phyloP scores from a whole-genome alignment of 2,888 invertebrate species.

The Drosophila dives region DNA sequence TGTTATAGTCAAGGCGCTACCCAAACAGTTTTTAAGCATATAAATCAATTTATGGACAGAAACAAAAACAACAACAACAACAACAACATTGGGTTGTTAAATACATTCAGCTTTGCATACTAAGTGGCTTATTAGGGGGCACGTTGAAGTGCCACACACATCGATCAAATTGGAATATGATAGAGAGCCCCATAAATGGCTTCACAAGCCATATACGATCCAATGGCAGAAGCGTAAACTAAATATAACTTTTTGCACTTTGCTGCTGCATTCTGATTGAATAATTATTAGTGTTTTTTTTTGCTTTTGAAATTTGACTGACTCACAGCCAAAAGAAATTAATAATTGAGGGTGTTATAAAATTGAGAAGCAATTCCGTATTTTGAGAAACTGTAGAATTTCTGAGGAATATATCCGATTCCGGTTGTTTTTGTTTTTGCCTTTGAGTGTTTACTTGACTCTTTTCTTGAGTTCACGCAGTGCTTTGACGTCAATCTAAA shows the following conservation, averaged over 20 bases:
- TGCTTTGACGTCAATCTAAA: constrained; percentile 39
- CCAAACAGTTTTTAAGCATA: constrained; percentile 37
- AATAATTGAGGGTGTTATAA: not conserved
- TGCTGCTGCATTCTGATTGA: constrained; percentile 66
- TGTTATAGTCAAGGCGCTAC: constrained; percentile 39
- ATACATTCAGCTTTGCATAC: constrained; percentile 63
- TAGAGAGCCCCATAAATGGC: constrained; percentile 55
- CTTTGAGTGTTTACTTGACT: constrained; percentile 9
- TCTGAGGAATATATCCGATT: not conserved
- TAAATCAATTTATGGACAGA: constrained; percentile 52
- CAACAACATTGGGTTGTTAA: constrained; percentile 40
- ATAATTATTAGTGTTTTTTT: constrained; percentile 52
- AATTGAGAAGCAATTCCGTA: not conserved
- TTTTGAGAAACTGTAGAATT: not conserved
- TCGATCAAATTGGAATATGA: constrained; percentile 28
- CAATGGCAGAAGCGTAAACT: constrained; percentile 49
- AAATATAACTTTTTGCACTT: constrained; percentile 59
- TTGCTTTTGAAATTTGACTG: constrained; percentile 11
- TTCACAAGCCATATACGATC: constrained; percentile 46
- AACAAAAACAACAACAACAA: constrained; percentile 26
- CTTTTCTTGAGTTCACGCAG: constrained; percentile 25
- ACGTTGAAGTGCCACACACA: constrained; percentile 68
- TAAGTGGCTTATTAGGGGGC: constrained; percentile 70
- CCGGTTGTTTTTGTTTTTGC: constrained; percentile 16
- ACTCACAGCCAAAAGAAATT: constrained; percentile 28